Base-by-base conservation (phyloP, 2,888 invertebrate species). In the Agapetus fuscipes region DNA sequence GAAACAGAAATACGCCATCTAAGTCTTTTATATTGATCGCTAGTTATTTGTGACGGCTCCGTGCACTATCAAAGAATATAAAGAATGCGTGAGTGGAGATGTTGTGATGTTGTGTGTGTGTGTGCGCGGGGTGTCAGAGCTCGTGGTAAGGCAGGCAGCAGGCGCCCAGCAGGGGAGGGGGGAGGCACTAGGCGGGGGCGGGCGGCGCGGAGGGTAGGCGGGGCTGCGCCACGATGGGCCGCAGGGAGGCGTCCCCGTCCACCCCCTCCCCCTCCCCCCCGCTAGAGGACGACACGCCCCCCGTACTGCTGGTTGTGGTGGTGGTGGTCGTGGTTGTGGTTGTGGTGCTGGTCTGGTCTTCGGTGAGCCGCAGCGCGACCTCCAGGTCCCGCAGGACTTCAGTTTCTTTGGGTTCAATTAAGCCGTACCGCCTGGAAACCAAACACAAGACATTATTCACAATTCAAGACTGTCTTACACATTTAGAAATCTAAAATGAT, bases 391-490 rank as follows among this genome's bases (percentile, higher is more conserved):
- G 82, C 56, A 95, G 74, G 56, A 93, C 86, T 68, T 95, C 94
- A 24, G 93, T 90, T 72, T 96, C 95, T 74, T 94, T 93, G 59
- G 86, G 80, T 62, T 95, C 95, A 56, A 95, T 86, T 61, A 95
- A 78, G 62, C 83, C 79, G 74, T 90, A 95, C 63, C 89, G 83
- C 62, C 85, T 75, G 62, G 74, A 78, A 63, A 79, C 76, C 53
- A 78, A 31, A 27, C 30, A 2, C 30, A 25, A 41, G 25, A 31
- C 29, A 29, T n/a, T 14, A 31, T 5, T n/a, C n/a, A n/a, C n/a
- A n/a, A n/a, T n/a, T n/a, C n/a, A n/a, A n/a, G n/a, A n/a, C n/a
- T n/a, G n/a, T n/a, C n/a, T n/a, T n/a, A n/a, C n/a, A n/a, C n/a
- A n/a, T n/a, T n/a, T n/a, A n/a, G n/a, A n/a, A 24, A 24, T 10